Conservation (phyloP, 2,797 vertebrate genomes). For the Oceanodroma leucorhoa region DNA sequence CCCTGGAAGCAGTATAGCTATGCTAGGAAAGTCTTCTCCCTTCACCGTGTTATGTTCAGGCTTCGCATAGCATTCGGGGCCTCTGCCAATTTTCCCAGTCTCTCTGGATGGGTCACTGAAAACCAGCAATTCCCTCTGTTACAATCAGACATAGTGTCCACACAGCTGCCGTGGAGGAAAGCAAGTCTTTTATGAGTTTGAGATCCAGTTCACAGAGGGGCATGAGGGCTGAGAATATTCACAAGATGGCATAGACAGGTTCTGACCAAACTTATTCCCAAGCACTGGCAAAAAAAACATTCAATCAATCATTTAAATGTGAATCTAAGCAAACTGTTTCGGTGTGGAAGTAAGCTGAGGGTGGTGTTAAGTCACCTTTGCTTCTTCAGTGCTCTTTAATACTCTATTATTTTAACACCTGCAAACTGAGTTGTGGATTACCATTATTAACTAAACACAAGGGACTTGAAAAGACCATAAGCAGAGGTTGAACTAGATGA, state of each 20-base stretch:
- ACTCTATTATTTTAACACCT: background rate
- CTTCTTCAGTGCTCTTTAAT: background rate
- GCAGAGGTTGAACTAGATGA: background rate
- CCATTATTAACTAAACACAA: background rate
- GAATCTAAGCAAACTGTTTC: background rate
- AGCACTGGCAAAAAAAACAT: background rate
- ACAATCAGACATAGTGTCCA: background rate
- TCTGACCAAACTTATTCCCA: background rate
- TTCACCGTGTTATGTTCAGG: background rate
- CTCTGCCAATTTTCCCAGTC: background rate
- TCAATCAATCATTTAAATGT: background rate
- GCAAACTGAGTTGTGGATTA: background rate
- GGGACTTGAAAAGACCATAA: background rate
- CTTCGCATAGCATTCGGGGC: background rate
- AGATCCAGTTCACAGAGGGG: background rate
- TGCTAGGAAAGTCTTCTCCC: background rate
- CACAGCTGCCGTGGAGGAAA: background rate
- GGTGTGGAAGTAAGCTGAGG: background rate
- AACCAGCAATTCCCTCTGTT: background rate
- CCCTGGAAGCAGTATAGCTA: background rate
- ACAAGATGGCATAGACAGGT: background rate
- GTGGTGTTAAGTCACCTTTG: background rate
- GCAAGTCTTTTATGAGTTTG: background rate
- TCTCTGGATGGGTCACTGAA: background rate
- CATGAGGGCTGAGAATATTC: background rate